Base-by-base conservation (phyloP, 1,140 invertebrate genomes). In the Agraylea sexmaculata region DNA sequence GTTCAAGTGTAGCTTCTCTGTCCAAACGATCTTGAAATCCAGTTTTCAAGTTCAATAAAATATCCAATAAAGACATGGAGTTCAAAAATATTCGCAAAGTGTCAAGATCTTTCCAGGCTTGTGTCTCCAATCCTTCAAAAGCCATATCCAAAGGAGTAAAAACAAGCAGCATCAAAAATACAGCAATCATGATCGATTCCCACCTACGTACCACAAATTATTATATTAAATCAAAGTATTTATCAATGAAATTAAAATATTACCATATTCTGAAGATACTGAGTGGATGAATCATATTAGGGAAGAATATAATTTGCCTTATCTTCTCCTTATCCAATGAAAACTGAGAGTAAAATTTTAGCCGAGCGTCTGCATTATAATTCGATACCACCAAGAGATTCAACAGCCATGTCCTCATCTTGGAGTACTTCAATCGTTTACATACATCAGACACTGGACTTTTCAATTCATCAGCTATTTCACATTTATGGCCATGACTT, bases 291-390 rank as follows among this genome's bases (percentile, higher is more conserved):
- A 43, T 37, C 41, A 43, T 43, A 20, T 30, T 27, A 6, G 34
- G 28, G 18, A 31, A 21, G 32, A 31, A 33, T 11, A 37, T 21
- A 2, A 43, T 17, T 21, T 43, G 41, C 18, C 21, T 37, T 11
- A 37, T 31, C 20, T 43, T 43, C n/a, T 43, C 35, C 32, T 21
- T 37, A n/a, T 43, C 35, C 13, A 43, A 29, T 16, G 35, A 12
- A 32, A 30, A 43, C 17, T 43, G 33, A 2, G 41, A 43, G 25
- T 33, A 31, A 25, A 30, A 43, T 6, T 17, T 5, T 21, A 31
- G 31, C 5, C 31, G 18, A 7, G 41, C 41, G 13, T 21, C 23
- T 7, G n/a, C 20, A 18, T 43, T 23, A 10, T 19, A 6, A 15
- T 43, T 35, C 11, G 34, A 31, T 12, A 43, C 28, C 8, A 23